Percentiles rank a stretch among this genome's conserved stretches.
Conservation (phyloP, 2,113 vertebrate genomes). For the Scopus umbretta region DNA sequence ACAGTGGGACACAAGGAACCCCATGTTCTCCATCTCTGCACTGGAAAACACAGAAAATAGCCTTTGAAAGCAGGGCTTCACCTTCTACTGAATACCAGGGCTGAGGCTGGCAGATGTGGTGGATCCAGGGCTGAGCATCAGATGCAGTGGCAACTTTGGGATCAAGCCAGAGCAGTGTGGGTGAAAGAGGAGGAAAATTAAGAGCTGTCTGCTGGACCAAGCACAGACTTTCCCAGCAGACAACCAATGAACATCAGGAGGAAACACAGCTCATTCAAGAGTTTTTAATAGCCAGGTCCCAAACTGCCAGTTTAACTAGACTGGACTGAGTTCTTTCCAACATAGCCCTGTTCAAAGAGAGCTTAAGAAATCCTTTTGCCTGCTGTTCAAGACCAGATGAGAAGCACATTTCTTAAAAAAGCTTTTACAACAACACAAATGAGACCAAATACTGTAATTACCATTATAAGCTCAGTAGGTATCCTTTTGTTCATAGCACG, state of each 20-base stretch:
- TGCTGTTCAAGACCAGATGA: neutral
- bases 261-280: neutral
- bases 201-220: neutral
- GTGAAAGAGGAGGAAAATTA: neutral
- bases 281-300: conserved; percentile 2
- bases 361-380: neutral
- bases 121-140: neutral
- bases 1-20: neutral
- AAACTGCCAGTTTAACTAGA: conserved; percentile 2
- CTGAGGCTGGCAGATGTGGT: neutral
- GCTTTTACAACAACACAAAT: neutral
- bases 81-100: neutral
- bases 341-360: neutral
- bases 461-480: neutral
- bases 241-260: neutral
- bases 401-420: neutral
- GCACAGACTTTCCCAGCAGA: neutral
- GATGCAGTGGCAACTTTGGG: neutral
- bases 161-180: neutral
- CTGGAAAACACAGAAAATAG: neutral
- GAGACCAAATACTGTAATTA: neutral
- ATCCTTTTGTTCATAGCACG: neutral
- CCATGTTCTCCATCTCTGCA: neutral
- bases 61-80: neutral
- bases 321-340: neutral